Percentiles rank a stretch among this genome's conserved stretches.
Conservation (phyloP, 2,113 vertebrate species). For the chimpanzee (Pan troglodytes) region NHGRI_mPanTro3-v2.1_pri NC_072401.2:13158501-13159000, state of each 20-base stretch:
- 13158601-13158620: background rate
- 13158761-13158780: accelerated
- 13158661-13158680: background rate
- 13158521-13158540: background rate
- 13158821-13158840: background rate
- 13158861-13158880: background rate
- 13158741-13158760: background rate
- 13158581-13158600: background rate
- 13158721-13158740: background rate
- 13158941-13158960: too few species aligned
- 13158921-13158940: background rate
- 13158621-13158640: background rate
- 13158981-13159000: background rate
- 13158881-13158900: background rate
- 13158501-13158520: background rate
- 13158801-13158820: background rate
- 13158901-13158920: background rate
- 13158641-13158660: background rate
- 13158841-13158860: background rate
- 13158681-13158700: background rate
- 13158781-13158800: background rate
- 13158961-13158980: background rate
- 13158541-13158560: background rate
- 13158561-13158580: background rate
- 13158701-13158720: background rate